Evolutionary conservation across 1,140 invertebrate genomes (phyloP), one percentile per base, ranked within the genome.

Genomic region (Lordiphosa clarofinis): DNA sequence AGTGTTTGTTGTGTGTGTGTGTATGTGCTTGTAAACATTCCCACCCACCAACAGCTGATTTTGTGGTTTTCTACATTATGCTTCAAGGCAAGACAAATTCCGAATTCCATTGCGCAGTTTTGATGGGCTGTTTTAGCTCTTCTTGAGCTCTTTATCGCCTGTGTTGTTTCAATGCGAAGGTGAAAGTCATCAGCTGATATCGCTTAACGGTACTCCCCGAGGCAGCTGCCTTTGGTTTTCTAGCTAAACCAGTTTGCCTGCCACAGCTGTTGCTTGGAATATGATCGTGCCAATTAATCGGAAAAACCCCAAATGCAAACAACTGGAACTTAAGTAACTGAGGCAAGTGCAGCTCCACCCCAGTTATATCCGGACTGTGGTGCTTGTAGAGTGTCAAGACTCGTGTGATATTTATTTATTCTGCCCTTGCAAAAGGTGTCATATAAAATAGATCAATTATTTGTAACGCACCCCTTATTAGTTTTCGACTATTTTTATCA

Each of bases 181-280:
- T 81, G 73, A 81, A 81, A 81, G 76, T 84, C 74, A 75, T 61
- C 76, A 75, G 73, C 73, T 78, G 73, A 39, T 68, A 58, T 36
- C 37, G 11, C 15, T 21, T 8, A 11, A 19, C 28, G 37, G 37
- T 49, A 12, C 1, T 15, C 15, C 43, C 56, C 4, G 31, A 24
- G 15, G 15, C n/a, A 28, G 5, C 24, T 28, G 28, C 7, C 28
- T 5, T 31, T 31, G 24, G 24, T 31, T 31, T 31, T 31, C 28
- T 31, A 31, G 28, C 28, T 50, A 70, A 58, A 69, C 65, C 43
- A 39, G 69, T 69, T 55, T 47, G 55, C 39, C 58, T 31, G 28
- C 28, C 5, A 50, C 10, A 50, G 49, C 39, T 50, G 38, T 48
- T 56, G 73, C 39, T 69, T 15, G 19, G 24, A 24, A 6, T 24